These are phyloP conservation scores for Xestobium rufovillosum DNA, from an alignment of 2,888 invertebrate species.

Conservation along the genomic window DNA sequence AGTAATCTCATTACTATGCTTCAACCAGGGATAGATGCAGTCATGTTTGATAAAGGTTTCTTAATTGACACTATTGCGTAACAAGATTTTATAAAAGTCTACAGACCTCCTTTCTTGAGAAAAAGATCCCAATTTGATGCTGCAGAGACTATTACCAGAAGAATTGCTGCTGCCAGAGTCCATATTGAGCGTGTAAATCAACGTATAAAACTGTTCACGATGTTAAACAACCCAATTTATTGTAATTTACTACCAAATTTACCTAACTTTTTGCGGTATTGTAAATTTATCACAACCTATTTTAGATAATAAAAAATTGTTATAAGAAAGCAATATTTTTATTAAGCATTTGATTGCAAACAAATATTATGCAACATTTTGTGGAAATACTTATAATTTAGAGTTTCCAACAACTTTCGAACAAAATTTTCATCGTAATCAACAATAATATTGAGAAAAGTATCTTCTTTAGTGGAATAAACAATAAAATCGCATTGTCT, in stretches of 20 bases:
- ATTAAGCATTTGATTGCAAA: background rate
- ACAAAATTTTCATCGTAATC: background rate
- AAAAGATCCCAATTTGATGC: conserved; percentile 16
- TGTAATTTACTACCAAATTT: conserved; percentile 13
- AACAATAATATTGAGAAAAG: background rate
- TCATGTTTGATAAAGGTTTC: conserved; percentile 30
- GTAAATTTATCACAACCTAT: conserved; percentile 13
- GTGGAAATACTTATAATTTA: background rate
- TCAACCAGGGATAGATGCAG: conserved; percentile 16
- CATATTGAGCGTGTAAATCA: conserved; percentile 20
- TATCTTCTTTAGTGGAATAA: background rate
- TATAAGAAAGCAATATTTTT: background rate
- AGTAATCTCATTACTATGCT: conserved; percentile 19
- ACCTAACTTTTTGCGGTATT: conserved; percentile 10
- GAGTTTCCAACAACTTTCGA: background rate
- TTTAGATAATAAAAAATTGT: conserved; percentile 14
- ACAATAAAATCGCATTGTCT: background rate
- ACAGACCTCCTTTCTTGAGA: conserved; percentile 19
- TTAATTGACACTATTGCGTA: conserved; percentile 24
- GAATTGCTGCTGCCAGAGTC: conserved; percentile 21
- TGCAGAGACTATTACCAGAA: conserved; percentile 12
- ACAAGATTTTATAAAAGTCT: conserved; percentile 13
- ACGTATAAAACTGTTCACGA: conserved; percentile 18
- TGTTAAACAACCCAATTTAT: conserved; percentile 10
- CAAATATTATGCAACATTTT: background rate